These are phyloP conservation scores for Spheniscus humboldti DNA, from an alignment of 2,797 vertebrate species.

Conservation along the genomic window DNA sequence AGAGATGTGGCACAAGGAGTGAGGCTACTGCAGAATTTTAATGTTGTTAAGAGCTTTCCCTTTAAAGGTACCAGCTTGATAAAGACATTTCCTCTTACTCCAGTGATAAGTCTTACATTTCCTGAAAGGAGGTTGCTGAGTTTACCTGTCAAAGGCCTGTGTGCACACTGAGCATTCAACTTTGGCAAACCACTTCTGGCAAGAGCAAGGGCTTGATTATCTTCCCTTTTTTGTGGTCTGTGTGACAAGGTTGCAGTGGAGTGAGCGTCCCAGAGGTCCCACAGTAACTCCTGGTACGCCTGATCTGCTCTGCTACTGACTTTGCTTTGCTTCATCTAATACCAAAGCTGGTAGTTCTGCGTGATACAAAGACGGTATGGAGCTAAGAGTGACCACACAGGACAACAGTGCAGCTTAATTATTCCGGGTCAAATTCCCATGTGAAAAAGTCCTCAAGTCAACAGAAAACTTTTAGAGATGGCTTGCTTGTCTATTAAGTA, in stretches of 20 bases:
- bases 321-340: not conserved
- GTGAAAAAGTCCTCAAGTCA: not conserved
- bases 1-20: not conserved
- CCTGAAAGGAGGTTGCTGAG: not conserved
- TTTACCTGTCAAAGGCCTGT: not conserved
- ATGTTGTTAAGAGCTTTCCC: not conserved
- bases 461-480: not conserved
- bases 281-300: not conserved
- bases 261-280: not conserved
- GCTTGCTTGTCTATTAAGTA: not conserved
- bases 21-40: not conserved
- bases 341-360: rapidly evolving
- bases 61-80: not conserved
- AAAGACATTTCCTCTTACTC: not conserved
- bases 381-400: not conserved
- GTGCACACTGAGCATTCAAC: not conserved
- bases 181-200: not conserved
- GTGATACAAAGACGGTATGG: rapidly evolving
- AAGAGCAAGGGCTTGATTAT: not conserved
- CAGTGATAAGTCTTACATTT: rapidly evolving
- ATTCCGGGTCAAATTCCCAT: not conserved
- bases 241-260: not conserved
- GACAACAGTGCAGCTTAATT: not conserved
- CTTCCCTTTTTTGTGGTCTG: not conserved
- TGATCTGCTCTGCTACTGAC: not conserved